A percentile compares a stretch with the other conserved stretches of the same genome.
Evolutionary conservation across 2,888 invertebrate genomes (phyloP).

Genomic region (Hyposoter didymator): DNA sequence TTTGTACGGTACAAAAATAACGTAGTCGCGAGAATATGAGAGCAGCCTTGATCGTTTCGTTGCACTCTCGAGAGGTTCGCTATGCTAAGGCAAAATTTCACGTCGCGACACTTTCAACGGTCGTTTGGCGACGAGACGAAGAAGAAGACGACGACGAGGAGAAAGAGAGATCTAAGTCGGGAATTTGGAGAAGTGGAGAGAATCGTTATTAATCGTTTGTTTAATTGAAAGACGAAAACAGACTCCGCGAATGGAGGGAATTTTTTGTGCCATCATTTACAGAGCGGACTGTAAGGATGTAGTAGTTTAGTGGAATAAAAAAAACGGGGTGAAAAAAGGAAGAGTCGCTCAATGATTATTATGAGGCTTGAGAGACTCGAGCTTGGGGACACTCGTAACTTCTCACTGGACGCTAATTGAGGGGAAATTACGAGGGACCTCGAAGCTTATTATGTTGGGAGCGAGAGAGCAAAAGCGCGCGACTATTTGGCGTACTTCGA

Average conservation of each 20-base stretch:
- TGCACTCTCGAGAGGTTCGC: conserved; percentile 43
- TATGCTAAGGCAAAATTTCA: conserved; percentile 42
- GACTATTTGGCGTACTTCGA: conserved; percentile 71
- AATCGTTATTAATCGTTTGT: conserved; percentile 56
- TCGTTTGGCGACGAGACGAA: conserved; percentile 32
- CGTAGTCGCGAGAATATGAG: conserved; percentile 48
- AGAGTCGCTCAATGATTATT: conserved; percentile 58
- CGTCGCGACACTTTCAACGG: conserved; percentile 49
- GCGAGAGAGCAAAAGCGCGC: conserved; percentile 40
- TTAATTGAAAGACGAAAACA: conserved; percentile 39
- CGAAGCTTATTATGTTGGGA: conserved; percentile 69
- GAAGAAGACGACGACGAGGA: conserved; percentile 1
- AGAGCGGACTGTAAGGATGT: conserved; percentile 48
- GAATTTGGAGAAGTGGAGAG: conserved; percentile 27
- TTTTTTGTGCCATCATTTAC: conserved; percentile 46
- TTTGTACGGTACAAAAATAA: conserved; percentile 62
- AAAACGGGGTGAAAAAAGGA: conserved; percentile 27
- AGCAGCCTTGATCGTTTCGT: conserved; percentile 53
- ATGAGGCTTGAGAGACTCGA: conserved; percentile 10
- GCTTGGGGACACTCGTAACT: conserved; percentile 63
- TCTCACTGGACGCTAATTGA: conserved; percentile 73
- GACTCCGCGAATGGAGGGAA: conserved; percentile 12
- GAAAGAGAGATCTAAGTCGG: background rate
- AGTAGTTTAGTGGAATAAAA: conserved; percentile 35
- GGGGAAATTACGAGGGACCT: conserved; percentile 71